phyloP scores from a whole-genome alignment of 2,113 vertebrate species.

The Atlantisia rogersi region DNA sequence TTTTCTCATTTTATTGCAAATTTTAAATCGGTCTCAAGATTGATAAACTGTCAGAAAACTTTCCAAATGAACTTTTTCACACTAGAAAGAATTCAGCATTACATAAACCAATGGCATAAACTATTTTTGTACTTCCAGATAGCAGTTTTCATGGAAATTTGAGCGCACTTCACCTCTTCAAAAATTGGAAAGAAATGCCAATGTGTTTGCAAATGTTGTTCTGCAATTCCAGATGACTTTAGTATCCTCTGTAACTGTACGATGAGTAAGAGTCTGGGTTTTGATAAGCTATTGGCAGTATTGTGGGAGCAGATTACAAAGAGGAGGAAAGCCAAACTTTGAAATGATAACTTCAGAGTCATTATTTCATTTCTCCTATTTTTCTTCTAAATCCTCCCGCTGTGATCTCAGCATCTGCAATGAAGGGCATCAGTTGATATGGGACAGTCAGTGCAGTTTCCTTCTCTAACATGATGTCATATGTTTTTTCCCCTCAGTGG shows the following conservation, averaged over 20 bases:
- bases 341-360: not conserved
- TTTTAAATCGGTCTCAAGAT: not conserved
- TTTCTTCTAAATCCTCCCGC: not conserved
- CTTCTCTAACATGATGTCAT: not conserved
- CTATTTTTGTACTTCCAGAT: not conserved
- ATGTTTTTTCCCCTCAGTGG: not conserved
- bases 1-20: not conserved
- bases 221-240: not conserved
- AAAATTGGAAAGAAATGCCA: not conserved
- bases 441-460: not conserved
- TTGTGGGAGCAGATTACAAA: not conserved
- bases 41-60: not conserved
- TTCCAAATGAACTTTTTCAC: not conserved
- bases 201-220: not conserved
- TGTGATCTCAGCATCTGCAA: not conserved
- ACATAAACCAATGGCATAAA: not conserved
- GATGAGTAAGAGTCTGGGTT: not conserved
- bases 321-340: not conserved
- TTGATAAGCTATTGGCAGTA: not conserved
- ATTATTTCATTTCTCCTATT: not conserved
- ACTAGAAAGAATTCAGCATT: not conserved
- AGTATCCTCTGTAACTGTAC: not conserved
- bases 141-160: not conserved
- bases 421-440: not conserved
- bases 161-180: not conserved